Evolutionary conservation across 2,113 vertebrate genomes (phyloP).

Genomic region (Phocoena phocoena): DNA sequence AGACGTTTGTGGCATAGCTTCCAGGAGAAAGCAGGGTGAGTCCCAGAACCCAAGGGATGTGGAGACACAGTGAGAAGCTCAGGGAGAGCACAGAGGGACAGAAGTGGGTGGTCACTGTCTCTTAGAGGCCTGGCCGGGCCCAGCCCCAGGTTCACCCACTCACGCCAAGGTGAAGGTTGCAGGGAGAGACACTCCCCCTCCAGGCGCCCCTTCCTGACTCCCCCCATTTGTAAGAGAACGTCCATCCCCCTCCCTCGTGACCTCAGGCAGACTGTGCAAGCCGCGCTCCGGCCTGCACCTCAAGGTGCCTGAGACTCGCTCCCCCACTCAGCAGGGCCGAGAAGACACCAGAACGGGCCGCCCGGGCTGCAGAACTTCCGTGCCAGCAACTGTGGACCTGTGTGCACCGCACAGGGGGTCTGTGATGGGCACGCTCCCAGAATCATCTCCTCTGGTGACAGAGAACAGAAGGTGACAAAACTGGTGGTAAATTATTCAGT

Average conservation of each 20-base stretch:
- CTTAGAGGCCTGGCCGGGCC: neutral
- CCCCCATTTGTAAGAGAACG: accelerated
- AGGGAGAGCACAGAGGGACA: accelerated
- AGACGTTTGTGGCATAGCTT: accelerated
- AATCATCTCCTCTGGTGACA: neutral
- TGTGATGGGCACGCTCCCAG: neutral
- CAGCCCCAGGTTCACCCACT: accelerated
- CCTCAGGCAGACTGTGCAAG: accelerated
- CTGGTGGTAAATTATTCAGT: conserved; percentile 70
- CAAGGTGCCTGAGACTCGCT: accelerated
- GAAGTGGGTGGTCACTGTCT: accelerated
- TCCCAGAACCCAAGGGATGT: neutral
- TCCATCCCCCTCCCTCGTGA: accelerated
- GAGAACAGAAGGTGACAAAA: conserved; percentile 77
- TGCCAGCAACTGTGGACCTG: neutral
- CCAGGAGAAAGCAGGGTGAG: neutral
- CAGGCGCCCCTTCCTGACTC: accelerated
- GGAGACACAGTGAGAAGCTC: accelerated
- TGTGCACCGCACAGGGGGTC: neutral
- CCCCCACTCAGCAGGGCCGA: accelerated
- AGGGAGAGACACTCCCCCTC: accelerated
- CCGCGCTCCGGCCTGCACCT: accelerated
- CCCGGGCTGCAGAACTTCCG: neutral
- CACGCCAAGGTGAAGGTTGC: accelerated
- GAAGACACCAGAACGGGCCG: neutral